Percentiles rank a stretch among this genome's conserved stretches.
Evolutionary conservation across 2,888 invertebrate species (phyloP).

Genomic region (Noctua fimbriata): DNA sequence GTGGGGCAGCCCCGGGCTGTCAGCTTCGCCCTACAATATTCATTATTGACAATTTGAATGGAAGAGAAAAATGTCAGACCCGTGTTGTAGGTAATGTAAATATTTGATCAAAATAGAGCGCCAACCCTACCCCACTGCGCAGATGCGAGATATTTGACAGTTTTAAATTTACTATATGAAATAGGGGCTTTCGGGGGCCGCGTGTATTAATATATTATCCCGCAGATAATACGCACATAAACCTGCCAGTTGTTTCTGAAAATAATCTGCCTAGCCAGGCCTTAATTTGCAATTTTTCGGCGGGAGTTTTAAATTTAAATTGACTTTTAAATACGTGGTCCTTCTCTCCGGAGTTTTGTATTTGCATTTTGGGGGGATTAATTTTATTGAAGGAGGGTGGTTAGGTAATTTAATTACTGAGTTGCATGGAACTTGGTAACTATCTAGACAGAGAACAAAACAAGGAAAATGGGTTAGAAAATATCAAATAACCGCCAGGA

Average conservation of each 20-base stretch:
- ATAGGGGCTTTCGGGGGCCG: conserved; percentile 53
- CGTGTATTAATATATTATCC: conserved; percentile 63
- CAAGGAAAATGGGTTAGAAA: not conserved
- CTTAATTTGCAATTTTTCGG: conserved; percentile 60
- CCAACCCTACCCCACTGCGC: conserved; percentile 70
- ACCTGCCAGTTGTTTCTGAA: conserved; percentile 58
- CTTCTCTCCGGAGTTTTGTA: conserved; percentile 20
- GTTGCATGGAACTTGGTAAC: not conserved
- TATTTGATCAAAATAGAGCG: conserved; percentile 82
- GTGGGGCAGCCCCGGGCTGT: conserved; percentile 61
- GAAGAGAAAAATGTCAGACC: conserved; percentile 84
- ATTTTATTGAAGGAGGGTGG: conserved; percentile 18
- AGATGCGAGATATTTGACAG: conserved; percentile 72
- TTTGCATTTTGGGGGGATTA: conserved; percentile 42
- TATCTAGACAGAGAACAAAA: not conserved
- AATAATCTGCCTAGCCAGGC: conserved; percentile 54
- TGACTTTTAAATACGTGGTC: conserved; percentile 57
- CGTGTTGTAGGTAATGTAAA: conserved; percentile 81
- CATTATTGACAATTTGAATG: conserved; percentile 85
- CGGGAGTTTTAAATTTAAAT: conserved; percentile 60
- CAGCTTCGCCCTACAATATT: conserved; percentile 74
- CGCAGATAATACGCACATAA: conserved; percentile 60
- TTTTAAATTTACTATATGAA: conserved; percentile 65
- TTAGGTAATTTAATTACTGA: conserved; percentile 17
- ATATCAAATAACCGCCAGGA: conserved; percentile 21